Evolutionary conservation across 35 echinoderm and acorn worm species (phyloP).

Genomic region (Diadema setosum): DNA sequence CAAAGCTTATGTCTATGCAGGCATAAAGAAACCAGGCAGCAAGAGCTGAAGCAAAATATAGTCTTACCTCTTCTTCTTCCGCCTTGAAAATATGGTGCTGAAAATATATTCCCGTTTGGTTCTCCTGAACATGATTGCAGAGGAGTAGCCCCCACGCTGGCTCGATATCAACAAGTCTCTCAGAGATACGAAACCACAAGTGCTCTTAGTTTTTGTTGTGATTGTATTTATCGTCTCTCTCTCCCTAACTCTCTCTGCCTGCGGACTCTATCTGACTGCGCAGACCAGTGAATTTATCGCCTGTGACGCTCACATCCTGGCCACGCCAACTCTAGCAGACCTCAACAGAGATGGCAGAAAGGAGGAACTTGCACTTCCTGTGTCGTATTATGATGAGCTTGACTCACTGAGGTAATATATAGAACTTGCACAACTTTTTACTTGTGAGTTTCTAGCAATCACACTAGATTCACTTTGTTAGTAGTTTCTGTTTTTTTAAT

Average conservation of each 20-base stretch:
- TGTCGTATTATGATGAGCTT: conserved; percentile 65
- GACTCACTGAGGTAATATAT: not conserved
- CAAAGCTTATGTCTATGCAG: too few relatives aligned
- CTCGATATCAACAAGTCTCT: not conserved
- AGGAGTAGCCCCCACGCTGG: not conserved
- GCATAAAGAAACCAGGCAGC: too few relatives aligned
- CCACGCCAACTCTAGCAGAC: conserved; percentile 65
- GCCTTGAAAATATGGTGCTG: not conserved
- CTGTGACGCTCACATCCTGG: conserved; percentile 56
- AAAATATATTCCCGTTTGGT: conserved; percentile 16
- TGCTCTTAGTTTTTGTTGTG: not conserved
- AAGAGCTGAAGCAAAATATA: too few relatives aligned
- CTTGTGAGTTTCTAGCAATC: not conserved
- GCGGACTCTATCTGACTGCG: not conserved
- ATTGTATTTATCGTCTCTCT: not conserved
- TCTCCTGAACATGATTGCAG: not conserved
- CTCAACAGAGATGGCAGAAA: conserved; percentile 62
- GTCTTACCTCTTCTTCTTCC: not conserved
- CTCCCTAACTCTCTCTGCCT: not conserved
- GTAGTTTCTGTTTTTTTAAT: too few relatives aligned
- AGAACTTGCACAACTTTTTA: not conserved
- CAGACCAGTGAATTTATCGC: conserved; percentile 1
- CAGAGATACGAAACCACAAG: not conserved
- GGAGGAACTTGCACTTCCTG: conserved; percentile 62
- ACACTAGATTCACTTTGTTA: too few relatives aligned